Evolutionary conservation across 2,113 vertebrate genomes (phyloP), one percentile per base, ranked within the genome.

Genomic region (Montifringilla adamsi): DNA sequence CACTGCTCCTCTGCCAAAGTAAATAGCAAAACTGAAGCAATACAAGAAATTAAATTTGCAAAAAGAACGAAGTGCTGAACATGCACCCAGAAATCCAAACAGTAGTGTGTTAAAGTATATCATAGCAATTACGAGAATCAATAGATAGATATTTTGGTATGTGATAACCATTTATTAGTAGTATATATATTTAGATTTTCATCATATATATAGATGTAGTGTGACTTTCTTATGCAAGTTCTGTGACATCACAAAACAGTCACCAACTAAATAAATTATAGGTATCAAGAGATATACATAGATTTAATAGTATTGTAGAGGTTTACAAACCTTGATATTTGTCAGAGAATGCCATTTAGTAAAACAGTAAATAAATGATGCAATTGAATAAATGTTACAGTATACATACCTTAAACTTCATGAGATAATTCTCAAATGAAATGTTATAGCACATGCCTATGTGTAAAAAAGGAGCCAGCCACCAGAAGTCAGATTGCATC

Each of bases 361-460:
- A 60, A 35, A 75, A 58, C 49, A 37, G 10, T 28, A 73, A 77
- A 67, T 15, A 80, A 68, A 4, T 35, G 1, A 41, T 87, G 55
- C 4, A 55, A 11, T 4, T 81, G 46, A 78, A 69, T 81, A 70
- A 30, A 44, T 11, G 5, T 27, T 43, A 39, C 30, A 23, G 14
- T 55, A 11, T 28, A 30, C 9, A 16, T 50, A 58, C 13, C 35
- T 70, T 49, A 80, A 92, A 68, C 5, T 75, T 35, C 14, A 23
- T 55, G 5, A 62, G 58, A 39, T 62, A 41, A 53, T 60, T 79
- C 23, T 79, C 11, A 8, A 62, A 62, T 76, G 44, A 77, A 31
- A 53, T 0, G 1, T 15, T 41, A 35, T 7, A 69, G 28, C 5
- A 0, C 5, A 0, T 63, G 10, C 44, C 59, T 49, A 10, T 58